Evolutionary conservation across 2,888 invertebrate species (phyloP).

Genomic region (Aleiodes testaceus): DNA sequence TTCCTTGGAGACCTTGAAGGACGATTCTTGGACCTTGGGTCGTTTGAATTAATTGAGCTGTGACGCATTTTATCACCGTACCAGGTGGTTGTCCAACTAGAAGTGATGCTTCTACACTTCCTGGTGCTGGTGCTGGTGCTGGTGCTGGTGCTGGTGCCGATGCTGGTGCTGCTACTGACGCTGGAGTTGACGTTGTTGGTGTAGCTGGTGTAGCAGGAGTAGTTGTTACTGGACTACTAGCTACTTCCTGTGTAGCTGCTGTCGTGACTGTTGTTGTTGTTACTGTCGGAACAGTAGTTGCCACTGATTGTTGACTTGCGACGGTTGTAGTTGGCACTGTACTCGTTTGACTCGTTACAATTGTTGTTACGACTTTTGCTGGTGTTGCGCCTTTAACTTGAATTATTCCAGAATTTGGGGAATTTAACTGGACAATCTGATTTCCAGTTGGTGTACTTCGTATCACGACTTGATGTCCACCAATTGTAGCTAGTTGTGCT

Average conservation of each 20-base stretch:
- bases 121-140: constrained; percentile 66
- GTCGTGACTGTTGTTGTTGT: constrained; percentile 56
- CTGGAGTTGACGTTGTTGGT: constrained; percentile 52
- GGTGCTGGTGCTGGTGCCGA: constrained; percentile 59
- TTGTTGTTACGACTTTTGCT: constrained; percentile 51
- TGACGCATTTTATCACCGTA: constrained; percentile 89
- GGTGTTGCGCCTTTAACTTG: constrained; percentile 63
- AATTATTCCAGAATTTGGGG: constrained; percentile 63
- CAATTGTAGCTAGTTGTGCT: constrained; percentile 87
- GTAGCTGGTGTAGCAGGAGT: constrained; percentile 52
- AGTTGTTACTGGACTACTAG: constrained; percentile 35
- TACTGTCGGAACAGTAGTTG: constrained; percentile 52
- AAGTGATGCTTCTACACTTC: constrained; percentile 81
- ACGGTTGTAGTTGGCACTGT: constrained; percentile 58
- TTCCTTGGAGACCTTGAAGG: constrained; percentile 87
- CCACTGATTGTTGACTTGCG: constrained; percentile 50
- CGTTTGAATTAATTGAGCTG: constrained; percentile 90
- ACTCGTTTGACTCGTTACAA: constrained; percentile 51
- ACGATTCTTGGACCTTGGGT: constrained; percentile 90
- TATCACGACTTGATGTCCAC: constrained; percentile 89
- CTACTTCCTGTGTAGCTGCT: constrained; percentile 43
- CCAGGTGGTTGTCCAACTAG: constrained; percentile 88
- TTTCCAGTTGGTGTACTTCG: constrained; percentile 81
- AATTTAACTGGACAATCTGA: constrained; percentile 78
- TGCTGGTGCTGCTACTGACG: constrained; percentile 51